Evolutionary conservation across 2,113 vertebrate species (phyloP).

Genomic region (Cyprinodon brontotheroides): DNA sequence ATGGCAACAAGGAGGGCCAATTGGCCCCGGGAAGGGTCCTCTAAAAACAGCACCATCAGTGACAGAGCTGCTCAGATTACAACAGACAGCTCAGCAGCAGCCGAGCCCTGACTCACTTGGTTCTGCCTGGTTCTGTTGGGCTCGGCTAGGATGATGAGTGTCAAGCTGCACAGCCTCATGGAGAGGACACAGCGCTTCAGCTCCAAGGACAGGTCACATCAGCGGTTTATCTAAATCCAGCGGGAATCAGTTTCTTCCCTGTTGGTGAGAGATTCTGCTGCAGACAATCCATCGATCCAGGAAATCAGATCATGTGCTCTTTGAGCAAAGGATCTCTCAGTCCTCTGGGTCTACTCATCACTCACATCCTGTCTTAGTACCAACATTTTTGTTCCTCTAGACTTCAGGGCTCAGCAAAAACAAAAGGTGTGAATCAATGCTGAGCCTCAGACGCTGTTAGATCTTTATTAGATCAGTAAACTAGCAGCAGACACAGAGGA

Average conservation of each 20-base stretch:
- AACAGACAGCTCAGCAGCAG: constrained; percentile 42
- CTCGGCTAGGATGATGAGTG: constrained; percentile 19
- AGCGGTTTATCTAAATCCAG: background rate
- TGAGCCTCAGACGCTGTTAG: too few species aligned
- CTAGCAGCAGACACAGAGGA: background rate
- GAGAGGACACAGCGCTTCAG: constrained; percentile 33
- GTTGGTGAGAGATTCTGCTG: constrained; percentile 7
- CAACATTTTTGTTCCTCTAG: background rate
- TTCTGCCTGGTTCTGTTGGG: background rate
- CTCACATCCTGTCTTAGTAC: background rate
- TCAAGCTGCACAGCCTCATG: constrained; percentile 26
- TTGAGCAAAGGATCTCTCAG: constrained; percentile 25
- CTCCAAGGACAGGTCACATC: constrained; percentile 56
- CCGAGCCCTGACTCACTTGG: constrained; percentile 44
- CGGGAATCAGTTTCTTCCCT: background rate
- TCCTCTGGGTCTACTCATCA: constrained; percentile 2
- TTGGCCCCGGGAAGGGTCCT: constrained; percentile 33
- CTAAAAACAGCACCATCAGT: constrained; percentile 18
- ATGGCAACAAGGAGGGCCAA: constrained; percentile 55
- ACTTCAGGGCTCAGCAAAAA: background rate
- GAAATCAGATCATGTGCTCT: constrained; percentile 25
- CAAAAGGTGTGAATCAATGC: background rate
- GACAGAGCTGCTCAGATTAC: constrained; percentile 48
- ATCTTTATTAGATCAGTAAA: background rate
- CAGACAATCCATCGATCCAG: constrained; percentile 25